Base-by-base conservation (phyloP, 1,140 invertebrate genomes). In the Conus betulinus region DNA sequence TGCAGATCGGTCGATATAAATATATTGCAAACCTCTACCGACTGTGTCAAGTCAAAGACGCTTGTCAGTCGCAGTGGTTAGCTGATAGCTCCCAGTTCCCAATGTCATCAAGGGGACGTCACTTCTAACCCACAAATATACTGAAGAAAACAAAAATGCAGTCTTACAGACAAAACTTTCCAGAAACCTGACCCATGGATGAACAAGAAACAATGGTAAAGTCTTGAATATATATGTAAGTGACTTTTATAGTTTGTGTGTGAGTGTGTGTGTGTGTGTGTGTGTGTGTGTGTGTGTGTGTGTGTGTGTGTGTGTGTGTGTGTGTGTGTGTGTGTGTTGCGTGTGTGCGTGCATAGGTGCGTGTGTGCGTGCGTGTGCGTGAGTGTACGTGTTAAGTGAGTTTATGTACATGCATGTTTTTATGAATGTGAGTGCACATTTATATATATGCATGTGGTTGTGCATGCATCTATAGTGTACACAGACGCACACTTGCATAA, bases 361-460 rank as follows among this genome's bases (percentile, higher is more conserved):
- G 4, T 52, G 10, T n/a, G n/a, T n/a, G n/a, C n/a, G n/a, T n/a
- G n/a, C 23, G 10, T 10, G 6, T 81, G 52, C 27, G 15, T 81
- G 25, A 8, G 52, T 81, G 78, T 81, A 27, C 51, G 11, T 81
- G 78, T 53, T 4, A 23, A 39, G 78, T 53, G 27, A 10, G 27
- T 81, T 0, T 81, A 27, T 81, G 78, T 81, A 27, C 51, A 27
- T 81, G 78, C 51, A 27, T 81, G 78, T 81, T n/a, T 81, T n/a
- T 52, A 2, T 81, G 78, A 39, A 27, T 81, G 78, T 52, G 78
- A 39, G 78, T 81, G 78, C 23, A 27, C 51, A 27, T 53, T n/a
- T 81, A 27, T 53, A 27, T 81, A n/a, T n/a, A n/a, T n/a, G 78
- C 39, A 27, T 81, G 78, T 53, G 78, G 11, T n/a, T 81, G 78